phyloP scores from a whole-genome alignment of 2,797 vertebrate species.

The Peromyscus melanophrys region DNA sequence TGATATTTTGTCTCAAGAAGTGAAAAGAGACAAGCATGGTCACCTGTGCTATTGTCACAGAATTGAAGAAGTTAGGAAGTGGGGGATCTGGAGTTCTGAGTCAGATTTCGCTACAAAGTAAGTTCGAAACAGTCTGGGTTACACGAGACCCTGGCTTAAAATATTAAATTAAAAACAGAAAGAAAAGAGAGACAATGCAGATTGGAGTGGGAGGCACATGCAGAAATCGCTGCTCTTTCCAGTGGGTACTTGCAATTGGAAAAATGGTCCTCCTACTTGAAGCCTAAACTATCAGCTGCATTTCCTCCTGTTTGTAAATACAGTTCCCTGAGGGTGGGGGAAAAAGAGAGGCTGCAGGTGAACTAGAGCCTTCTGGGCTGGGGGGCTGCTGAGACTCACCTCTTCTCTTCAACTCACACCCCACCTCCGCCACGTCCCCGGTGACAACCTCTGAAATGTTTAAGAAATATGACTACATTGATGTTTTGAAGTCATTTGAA shows the following conservation, averaged over 20 bases:
- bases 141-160: neutral
- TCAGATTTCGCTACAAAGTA: neutral
- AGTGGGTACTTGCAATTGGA: neutral
- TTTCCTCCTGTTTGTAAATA: neutral
- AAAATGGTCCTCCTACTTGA: neutral
- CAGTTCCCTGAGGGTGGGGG: neutral
- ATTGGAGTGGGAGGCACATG: neutral
- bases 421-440: neutral
- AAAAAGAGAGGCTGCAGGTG: neutral
- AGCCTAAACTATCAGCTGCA: neutral
- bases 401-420: neutral
- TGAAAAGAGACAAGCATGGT: neutral
- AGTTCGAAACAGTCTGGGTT: neutral
- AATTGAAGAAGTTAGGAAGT: neutral
- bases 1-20: neutral
- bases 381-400: neutral
- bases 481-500: constrained; percentile 46
- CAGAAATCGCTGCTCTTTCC: neutral
- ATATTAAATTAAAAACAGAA: neutral
- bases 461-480: neutral
- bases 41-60: neutral
- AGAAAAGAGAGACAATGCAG: neutral
- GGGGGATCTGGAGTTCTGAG: neutral
- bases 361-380: neutral
- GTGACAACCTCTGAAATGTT: neutral